A percentile compares a stretch with the other conserved stretches of the same genome.
These are phyloP conservation scores for Pasiphila rectangulata DNA, from an alignment of 2,888 invertebrate genomes.

Conservation along the genomic window DNA sequence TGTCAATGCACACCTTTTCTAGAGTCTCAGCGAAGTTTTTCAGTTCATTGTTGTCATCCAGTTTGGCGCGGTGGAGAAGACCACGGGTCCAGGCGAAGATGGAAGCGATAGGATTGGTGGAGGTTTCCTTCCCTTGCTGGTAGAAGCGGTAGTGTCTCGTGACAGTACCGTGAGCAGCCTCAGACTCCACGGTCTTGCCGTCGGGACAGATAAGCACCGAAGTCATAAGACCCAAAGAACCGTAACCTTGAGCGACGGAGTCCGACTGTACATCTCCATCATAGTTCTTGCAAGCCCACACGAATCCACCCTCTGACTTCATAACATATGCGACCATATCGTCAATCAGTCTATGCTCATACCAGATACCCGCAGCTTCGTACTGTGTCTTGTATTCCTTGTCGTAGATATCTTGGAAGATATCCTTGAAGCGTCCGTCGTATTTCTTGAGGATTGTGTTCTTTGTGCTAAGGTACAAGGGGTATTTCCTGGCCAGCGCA, in stretches of 20 bases:
- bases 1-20: constrained; percentile 95
- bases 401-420: constrained; percentile 97
- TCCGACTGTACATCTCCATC: constrained; percentile 99
- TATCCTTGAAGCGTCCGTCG: constrained; percentile 98
- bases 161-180: constrained; percentile 99
- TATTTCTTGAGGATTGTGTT: constrained; percentile 98
- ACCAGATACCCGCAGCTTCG: constrained; percentile 95
- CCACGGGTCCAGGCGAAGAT: constrained; percentile 99
- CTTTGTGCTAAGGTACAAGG: constrained; percentile 96
- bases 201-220: constrained; percentile 98
- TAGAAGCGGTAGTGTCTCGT: constrained; percentile 94
- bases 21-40: constrained; percentile 91
- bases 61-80: constrained; percentile 94
- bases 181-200: constrained; percentile 98
- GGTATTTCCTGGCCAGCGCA: constrained; percentile 91
- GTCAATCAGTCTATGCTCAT: constrained; percentile 98
- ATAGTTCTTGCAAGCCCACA: constrained; percentile 99
- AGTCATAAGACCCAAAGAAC: constrained; percentile 98
- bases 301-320: constrained; percentile 99
- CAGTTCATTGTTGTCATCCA: constrained; percentile 91
- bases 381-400: constrained; percentile 91
- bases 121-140: constrained; percentile 97
- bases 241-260: constrained; percentile 97
- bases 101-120: constrained; percentile 99
- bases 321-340: constrained; percentile 99